Evolutionary conservation across 1,140 invertebrate genomes (phyloP).

Genomic region (Rhopalosiphum maidis): DNA sequence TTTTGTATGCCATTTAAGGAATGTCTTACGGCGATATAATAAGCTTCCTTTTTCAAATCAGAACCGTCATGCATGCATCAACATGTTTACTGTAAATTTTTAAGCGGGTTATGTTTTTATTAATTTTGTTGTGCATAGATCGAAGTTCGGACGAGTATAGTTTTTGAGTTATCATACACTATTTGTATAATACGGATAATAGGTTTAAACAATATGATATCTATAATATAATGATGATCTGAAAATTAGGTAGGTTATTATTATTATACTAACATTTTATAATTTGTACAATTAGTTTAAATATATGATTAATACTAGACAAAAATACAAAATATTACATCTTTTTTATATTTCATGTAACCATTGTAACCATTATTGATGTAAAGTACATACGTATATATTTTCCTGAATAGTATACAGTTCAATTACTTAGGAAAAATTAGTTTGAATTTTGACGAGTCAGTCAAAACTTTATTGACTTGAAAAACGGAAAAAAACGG

Average conservation of each 20-base stretch:
- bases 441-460: neutral
- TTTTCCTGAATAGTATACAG: too few relatives aligned
- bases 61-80: neutral
- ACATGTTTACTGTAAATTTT: neutral
- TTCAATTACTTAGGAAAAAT: neutral
- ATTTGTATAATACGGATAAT: too few relatives aligned
- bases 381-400: too few relatives aligned
- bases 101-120: neutral
- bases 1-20: neutral
- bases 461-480: neutral
- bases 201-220: too few relatives aligned
- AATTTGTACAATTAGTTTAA: neutral
- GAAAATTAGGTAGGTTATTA: neutral
- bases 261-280: neutral
- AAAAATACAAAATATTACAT: neutral
- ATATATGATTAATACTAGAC: neutral
- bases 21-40: neutral
- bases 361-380: neutral
- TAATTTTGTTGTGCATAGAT: neutral
- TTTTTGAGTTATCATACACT: neutral
- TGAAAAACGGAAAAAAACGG: too few relatives aligned
- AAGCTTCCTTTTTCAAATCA: neutral
- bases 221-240: neutral
- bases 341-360: neutral
- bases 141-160: neutral